Percentiles rank a stretch among this genome's conserved stretches.
Evolutionary conservation across 2,113 vertebrate genomes (phyloP).

Genomic region (Cercopithecus mona): DNA sequence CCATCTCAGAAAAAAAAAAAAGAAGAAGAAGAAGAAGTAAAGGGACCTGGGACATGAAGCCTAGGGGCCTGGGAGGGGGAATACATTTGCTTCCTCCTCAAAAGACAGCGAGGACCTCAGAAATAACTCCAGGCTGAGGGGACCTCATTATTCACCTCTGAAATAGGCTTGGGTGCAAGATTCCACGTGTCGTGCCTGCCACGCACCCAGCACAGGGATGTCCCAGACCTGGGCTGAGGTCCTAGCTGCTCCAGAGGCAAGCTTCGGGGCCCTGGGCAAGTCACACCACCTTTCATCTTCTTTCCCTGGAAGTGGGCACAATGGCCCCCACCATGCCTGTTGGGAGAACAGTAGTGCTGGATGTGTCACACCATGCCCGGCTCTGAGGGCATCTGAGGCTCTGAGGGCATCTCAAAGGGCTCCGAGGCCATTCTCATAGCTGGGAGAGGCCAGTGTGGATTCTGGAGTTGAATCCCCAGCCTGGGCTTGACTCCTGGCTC

Average conservation of each 20-base stretch:
- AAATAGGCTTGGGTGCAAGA: not conserved
- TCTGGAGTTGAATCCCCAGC: not conserved
- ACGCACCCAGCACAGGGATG: not conserved
- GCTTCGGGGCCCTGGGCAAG: not conserved
- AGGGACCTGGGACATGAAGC: not conserved
- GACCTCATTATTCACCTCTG: not conserved
- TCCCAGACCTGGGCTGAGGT: not conserved
- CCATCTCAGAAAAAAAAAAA: too few species aligned
- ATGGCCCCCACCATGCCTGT: not conserved
- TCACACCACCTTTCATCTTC: not conserved
- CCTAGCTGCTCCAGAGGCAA: not conserved
- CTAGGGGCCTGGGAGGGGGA: not conserved
- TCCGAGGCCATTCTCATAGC: not conserved
- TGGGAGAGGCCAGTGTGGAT: not conserved
- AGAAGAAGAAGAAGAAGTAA: not conserved
- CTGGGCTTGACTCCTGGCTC: not conserved
- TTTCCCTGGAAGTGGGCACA: not conserved
- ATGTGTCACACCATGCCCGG: accelerated
- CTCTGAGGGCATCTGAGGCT: too few species aligned
- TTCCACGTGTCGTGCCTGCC: not conserved
- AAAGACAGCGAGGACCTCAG: not conserved
- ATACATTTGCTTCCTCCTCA: not conserved
- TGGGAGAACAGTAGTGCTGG: not conserved
- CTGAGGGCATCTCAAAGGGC: not conserved
- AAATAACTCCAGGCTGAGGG: not conserved